These are phyloP conservation scores for Xestoiulus laeticollis DNA, from an alignment of 2,888 invertebrate genomes.

Conservation along the genomic window DNA sequence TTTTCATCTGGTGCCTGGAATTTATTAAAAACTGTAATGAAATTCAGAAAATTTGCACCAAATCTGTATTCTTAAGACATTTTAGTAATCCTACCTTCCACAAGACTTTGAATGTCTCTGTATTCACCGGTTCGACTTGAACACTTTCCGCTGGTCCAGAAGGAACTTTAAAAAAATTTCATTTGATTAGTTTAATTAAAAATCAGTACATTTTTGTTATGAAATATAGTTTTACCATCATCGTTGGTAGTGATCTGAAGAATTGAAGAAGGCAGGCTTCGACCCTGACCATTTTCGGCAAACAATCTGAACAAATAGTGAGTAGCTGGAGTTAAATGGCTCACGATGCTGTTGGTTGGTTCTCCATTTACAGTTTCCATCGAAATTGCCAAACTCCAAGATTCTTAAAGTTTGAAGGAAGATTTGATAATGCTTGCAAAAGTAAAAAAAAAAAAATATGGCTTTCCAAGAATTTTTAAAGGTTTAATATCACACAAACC, in stretches of 20 bases:
- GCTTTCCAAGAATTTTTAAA: too few relatives aligned
- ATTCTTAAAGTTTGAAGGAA: slow-evolving; percentile 3
- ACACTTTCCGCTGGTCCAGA: slow-evolving; percentile 63
- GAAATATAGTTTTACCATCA: slow-evolving; percentile 71
- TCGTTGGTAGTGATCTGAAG: slow-evolving; percentile 95
- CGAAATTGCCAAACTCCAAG: slow-evolving; percentile 35
- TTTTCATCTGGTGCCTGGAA: slow-evolving; percentile 47
- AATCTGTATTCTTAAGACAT: too few relatives aligned
- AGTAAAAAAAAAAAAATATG: too few relatives aligned
- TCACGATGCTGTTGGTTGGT: slow-evolving; percentile 54
- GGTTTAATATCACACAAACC: not conserved
- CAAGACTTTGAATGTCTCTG: slow-evolving; percentile 62
- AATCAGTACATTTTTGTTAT: too few relatives aligned
- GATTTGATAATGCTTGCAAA: too few relatives aligned
- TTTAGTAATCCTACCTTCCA: slow-evolving; percentile 61
- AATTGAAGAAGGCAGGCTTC: slow-evolving; percentile 88
- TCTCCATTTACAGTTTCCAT: slow-evolving; percentile 54
- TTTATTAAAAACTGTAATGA: not conserved
- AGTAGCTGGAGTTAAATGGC: slow-evolving; percentile 85
- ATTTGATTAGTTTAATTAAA: not conserved
- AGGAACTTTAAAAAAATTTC: slow-evolving; percentile 60
- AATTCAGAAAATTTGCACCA: not conserved
- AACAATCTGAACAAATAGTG: slow-evolving; percentile 92
- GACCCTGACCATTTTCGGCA: slow-evolving; percentile 91
- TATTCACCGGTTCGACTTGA: slow-evolving; percentile 62